Conservation (phyloP, 2,113 vertebrate species). For the Megaceryle maxima region DNA sequence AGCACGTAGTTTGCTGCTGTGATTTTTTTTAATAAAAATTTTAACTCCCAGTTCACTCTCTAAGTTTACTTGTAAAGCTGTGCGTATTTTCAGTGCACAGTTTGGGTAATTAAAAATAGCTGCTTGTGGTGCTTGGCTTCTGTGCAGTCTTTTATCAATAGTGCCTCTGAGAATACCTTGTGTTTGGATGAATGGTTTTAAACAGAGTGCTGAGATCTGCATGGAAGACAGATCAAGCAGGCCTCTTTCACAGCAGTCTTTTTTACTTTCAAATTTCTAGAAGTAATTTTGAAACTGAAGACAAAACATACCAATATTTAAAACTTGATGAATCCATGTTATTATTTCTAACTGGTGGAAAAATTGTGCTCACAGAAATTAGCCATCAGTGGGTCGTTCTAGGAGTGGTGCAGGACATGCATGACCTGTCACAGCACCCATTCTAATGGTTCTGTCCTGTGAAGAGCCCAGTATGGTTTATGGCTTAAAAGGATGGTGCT, state of each 20-base stretch:
- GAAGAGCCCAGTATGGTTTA: background rate
- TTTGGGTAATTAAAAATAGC: slow-evolving; percentile 61
- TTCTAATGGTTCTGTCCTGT: background rate
- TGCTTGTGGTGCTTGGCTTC: slow-evolving; percentile 39
- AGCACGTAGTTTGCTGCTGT: background rate
- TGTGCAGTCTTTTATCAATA: slow-evolving; percentile 51
- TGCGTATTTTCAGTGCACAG: background rate
- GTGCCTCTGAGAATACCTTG: slow-evolving; percentile 55
- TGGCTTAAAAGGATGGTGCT: background rate
- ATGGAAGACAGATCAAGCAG: background rate
- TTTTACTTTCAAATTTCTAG: background rate
- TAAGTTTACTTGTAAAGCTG: background rate
- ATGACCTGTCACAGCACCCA: background rate
- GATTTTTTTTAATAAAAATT: background rate
- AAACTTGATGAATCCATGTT: background rate
- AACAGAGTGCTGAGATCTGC: slow-evolving; percentile 25
- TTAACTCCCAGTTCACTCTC: background rate
- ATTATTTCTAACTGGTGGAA: background rate
- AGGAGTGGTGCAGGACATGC: background rate
- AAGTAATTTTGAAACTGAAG: background rate
- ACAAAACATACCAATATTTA: background rate
- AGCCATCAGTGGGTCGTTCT: background rate
- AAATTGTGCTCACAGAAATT: background rate
- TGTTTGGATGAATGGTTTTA: slow-evolving; percentile 55
- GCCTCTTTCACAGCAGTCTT: background rate